Evolutionary conservation across 2,888 invertebrate genomes (phyloP).

Genomic region (Timema cristinae): DNA sequence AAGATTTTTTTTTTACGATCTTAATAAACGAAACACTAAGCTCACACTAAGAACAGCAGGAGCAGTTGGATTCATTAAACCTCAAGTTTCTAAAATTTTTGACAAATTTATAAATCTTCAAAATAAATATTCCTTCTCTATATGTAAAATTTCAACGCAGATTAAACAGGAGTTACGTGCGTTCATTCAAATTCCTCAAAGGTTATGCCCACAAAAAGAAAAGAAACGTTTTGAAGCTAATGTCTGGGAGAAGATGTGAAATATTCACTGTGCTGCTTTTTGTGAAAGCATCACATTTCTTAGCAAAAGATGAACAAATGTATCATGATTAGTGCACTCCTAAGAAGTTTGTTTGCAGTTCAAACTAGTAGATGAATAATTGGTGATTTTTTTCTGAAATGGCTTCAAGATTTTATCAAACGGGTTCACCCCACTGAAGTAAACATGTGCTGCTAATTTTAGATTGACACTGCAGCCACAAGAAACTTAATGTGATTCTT

Average conservation of each 20-base stretch:
- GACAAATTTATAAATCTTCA: conserved; percentile 21
- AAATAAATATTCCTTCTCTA: conserved; percentile 21
- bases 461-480: conserved; percentile 35
- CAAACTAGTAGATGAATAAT: conserved; percentile 28
- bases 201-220: conserved; percentile 28
- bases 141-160: conserved; percentile 30
- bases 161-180: conserved; percentile 30
- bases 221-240: conserved; percentile 33
- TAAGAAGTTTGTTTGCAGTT: conserved; percentile 22
- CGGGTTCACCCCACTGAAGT: conserved; percentile 28
- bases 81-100: conserved; percentile 29
- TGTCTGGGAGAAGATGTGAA: conserved; percentile 32
- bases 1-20: conserved; percentile 29
- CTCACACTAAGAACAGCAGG: conserved; percentile 27
- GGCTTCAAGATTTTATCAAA: conserved; percentile 25
- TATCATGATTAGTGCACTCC: conserved; percentile 30
- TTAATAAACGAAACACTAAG: conserved; percentile 23
- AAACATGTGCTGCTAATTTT: conserved; percentile 33
- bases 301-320: conserved; percentile 24
- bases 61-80: conserved; percentile 2
- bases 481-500: conserved; percentile 33
- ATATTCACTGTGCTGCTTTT: conserved; percentile 29
- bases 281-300: conserved; percentile 33
- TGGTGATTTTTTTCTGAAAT: conserved; percentile 22
- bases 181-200: conserved; percentile 28